phyloP scores from a whole-genome alignment of 2,797 vertebrate species.

The Cossypha heuglini region DNA sequence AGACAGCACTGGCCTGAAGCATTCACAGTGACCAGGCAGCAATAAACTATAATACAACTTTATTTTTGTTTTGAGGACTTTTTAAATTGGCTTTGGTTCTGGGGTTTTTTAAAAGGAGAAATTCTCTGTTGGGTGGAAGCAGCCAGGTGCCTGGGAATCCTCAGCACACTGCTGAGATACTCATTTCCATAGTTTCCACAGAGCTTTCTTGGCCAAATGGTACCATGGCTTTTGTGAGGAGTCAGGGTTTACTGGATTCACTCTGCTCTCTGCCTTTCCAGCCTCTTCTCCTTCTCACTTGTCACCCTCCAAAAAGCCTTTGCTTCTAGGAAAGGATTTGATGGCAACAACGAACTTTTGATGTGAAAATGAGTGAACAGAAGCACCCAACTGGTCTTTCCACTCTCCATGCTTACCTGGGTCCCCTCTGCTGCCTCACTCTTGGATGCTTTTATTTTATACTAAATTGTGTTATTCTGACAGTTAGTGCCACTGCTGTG shows the following conservation, averaged over 20 bases:
- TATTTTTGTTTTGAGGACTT: not conserved
- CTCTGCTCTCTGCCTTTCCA: not conserved
- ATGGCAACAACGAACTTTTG: not conserved
- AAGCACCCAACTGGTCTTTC: not conserved
- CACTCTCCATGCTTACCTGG: not conserved
- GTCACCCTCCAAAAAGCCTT: not conserved
- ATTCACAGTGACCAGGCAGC: not conserved
- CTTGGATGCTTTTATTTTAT: not conserved
- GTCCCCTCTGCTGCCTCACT: not conserved
- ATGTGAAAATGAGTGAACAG: not conserved
- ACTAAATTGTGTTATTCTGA: not conserved
- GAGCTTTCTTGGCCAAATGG: not conserved
- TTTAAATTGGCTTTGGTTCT: not conserved
- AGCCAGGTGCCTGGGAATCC: not conserved
- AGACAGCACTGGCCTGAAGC: not conserved
- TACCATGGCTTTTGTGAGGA: not conserved
- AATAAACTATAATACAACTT: not conserved
- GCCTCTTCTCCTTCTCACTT: not conserved
- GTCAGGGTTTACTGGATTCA: not conserved
- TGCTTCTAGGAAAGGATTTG: not conserved
- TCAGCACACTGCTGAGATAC: not conserved
- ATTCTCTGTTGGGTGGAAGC: not conserved
- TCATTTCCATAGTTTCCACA: not conserved
- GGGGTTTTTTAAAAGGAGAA: not conserved
- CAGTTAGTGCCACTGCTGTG: not conserved